Base-by-base conservation (phyloP, 2,888 invertebrate genomes). In the Cacoxenus indagator region DNA sequence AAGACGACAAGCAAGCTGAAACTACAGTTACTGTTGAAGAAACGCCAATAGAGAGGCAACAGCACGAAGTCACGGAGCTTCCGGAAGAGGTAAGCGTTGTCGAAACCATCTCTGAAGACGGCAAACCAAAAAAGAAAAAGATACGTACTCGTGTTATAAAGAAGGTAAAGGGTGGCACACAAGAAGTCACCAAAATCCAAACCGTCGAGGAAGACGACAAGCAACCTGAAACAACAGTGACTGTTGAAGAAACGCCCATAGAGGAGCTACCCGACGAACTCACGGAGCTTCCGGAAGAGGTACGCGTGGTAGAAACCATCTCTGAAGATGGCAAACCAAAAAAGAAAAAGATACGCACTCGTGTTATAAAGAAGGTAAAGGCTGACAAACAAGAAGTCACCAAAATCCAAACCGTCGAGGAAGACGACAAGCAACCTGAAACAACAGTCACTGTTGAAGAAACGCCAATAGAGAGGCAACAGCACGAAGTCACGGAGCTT, bases 381-480 rank as follows among this genome's bases (percentile, higher is more conserved):
- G 78, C 77, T 29, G 75, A 74, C 43, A 78, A 77, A 2, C 75
- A 77, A 71, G 75, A 77, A 31, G 75, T 77, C n/a, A 77, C 78
- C 48, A 78, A 76, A 65, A 77, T 78, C n/a, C 76, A 77, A 69
- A 77, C 75, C 2, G 73, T 77, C 9, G 78, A 78, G 54, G 78
- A 78, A 43, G 78, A 78, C 64, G 75, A 76, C 54, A 76, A 78
- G 6, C 64, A 64, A 46, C 75, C 78, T 0, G 75, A 76, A 59
- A 76, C 74, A 0, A 78, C 78, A 0, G 76, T 78, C 4, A 75
- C 77, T 0, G 74, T 76, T 0, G 74, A 77, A 65, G 72, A 76
- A 31, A 22, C 57, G 17, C 68, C 67, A 1, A 26, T 61, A 0
- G 69, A 73, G 19, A 68, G 72, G 29, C 24, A 67, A 0, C 61